These are phyloP conservation scores for Anastrepha ludens DNA, from an alignment of 1,140 invertebrate species.

Conservation along the genomic window DNA sequence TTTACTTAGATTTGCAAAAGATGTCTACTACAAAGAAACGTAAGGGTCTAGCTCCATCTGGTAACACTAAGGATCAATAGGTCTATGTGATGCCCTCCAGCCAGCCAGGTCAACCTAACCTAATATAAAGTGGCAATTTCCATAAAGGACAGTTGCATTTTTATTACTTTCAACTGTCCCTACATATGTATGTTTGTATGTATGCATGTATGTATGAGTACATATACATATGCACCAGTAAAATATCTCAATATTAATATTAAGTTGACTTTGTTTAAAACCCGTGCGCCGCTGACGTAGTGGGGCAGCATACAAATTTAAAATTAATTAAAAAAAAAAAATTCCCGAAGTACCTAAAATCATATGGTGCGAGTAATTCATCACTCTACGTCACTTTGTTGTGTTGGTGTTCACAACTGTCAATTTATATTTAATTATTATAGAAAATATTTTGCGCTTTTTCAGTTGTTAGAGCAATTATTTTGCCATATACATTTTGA, in stretches of 20 bases:
- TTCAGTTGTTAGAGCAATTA: background rate
- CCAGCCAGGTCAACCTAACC: too few relatives aligned
- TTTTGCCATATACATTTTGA: background rate
- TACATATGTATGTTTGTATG: background rate
- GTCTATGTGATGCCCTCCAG: too few relatives aligned
- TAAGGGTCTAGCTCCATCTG: too few relatives aligned
- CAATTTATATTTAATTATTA: background rate
- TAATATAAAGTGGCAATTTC: too few relatives aligned
- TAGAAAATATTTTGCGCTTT: background rate
- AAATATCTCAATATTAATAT: background rate
- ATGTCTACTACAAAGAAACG: too few relatives aligned
- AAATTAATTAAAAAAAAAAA: slow-evolving; percentile 1
- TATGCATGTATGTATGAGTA: background rate
- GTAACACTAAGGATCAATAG: too few relatives aligned
- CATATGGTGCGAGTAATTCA: background rate
- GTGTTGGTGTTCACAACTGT: slow-evolving; percentile 11
- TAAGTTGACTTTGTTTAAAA: background rate
- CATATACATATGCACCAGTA: too few relatives aligned
- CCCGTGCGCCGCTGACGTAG: background rate
- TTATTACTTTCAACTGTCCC: too few relatives aligned
- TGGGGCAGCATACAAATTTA: background rate
- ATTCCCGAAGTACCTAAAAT: background rate
- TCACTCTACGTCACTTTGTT: background rate
- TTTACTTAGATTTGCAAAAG: too few relatives aligned
- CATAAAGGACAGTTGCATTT: too few relatives aligned